Evolutionary conservation across 2,888 invertebrate species (phyloP).

Genomic region (Erebia epiphron): DNA sequence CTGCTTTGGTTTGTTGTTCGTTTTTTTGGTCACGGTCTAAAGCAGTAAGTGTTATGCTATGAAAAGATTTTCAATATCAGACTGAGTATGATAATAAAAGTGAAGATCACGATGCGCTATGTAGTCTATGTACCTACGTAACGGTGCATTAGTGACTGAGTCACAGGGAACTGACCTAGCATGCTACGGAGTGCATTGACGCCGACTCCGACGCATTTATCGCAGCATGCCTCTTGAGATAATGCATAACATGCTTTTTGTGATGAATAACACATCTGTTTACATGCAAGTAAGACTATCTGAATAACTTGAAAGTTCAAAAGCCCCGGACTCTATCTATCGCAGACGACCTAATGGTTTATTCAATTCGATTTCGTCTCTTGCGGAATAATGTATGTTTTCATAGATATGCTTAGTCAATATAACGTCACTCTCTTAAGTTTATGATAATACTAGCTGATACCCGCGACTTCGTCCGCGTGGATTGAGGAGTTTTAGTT

Average conservation of each 20-base stretch:
- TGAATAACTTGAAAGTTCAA: constrained; percentile 64
- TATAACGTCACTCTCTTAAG: too few species aligned
- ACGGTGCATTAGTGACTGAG: constrained; percentile 77
- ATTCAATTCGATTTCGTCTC: constrained; percentile 24
- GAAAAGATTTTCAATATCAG: constrained; percentile 3
- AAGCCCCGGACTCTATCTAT: constrained; percentile 50
- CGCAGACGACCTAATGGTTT: constrained; percentile 40
- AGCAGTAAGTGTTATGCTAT: constrained; percentile 35
- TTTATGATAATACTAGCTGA: too few species aligned
- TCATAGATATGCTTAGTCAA: neutral
- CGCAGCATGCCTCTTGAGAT: constrained; percentile 78
- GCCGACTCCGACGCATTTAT: constrained; percentile 73
- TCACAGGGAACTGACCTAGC: constrained; percentile 83
- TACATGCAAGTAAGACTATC: constrained; percentile 51
- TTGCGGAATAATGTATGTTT: constrained; percentile 26
- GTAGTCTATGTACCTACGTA: constrained; percentile 68
- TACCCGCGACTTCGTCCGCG: too few species aligned
- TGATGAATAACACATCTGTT: constrained; percentile 79
- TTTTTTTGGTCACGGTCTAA: constrained; percentile 24
- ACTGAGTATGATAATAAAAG: constrained; percentile 48
- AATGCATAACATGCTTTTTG: constrained; percentile 70
- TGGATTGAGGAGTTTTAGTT: too few species aligned
- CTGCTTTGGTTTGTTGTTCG: constrained; percentile 28
- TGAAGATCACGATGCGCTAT: constrained; percentile 66
- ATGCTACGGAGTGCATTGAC: constrained; percentile 81